phyloP scores from a whole-genome alignment of 2,888 invertebrate genomes.

The Eupithecia dodoneata region DNA sequence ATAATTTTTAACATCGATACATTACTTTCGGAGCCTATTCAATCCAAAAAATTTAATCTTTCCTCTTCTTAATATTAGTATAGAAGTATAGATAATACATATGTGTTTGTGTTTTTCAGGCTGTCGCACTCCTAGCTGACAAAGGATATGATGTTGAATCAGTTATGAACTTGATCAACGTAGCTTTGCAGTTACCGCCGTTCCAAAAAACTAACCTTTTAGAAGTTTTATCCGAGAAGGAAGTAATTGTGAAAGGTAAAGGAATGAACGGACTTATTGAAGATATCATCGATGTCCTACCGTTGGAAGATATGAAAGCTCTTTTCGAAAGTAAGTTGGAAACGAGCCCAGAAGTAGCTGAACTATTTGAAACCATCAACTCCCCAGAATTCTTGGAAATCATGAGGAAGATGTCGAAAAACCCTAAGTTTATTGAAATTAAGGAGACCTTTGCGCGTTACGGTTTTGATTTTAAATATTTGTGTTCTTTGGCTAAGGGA shows the following conservation, averaged over 20 bases:
- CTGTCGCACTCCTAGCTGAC: conserved; percentile 47
- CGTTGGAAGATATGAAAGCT: conserved; percentile 54
- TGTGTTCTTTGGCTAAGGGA: conserved; percentile 52
- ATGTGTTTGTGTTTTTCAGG: conserved; percentile 49
- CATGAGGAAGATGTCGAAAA: conserved; percentile 51
- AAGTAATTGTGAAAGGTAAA: conserved; percentile 33
- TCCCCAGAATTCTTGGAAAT: conserved; percentile 57
- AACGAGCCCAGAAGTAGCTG: conserved; percentile 49
- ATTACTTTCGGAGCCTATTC: too few relatives aligned
- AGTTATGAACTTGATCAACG: conserved; percentile 50
- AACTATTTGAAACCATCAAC: conserved; percentile 53
- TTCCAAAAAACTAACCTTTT: conserved; percentile 43
- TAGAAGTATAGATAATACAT: neutral
- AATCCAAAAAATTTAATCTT: too few relatives aligned
- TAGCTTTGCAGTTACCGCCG: conserved; percentile 48
- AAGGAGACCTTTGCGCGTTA: conserved; percentile 52
- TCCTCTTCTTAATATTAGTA: too few relatives aligned
- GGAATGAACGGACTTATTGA: conserved; percentile 53
- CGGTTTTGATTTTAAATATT: conserved; percentile 53
- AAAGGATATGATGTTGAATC: conserved; percentile 55
- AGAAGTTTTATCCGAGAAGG: neutral
- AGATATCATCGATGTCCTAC: conserved; percentile 49
- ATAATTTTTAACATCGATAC: too few relatives aligned
- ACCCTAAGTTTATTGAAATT: conserved; percentile 53
- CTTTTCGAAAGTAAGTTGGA: conserved; percentile 56